These are phyloP conservation scores for Melanostoma scalare DNA, from an alignment of 2,888 invertebrate genomes.

Conservation along the genomic window DNA sequence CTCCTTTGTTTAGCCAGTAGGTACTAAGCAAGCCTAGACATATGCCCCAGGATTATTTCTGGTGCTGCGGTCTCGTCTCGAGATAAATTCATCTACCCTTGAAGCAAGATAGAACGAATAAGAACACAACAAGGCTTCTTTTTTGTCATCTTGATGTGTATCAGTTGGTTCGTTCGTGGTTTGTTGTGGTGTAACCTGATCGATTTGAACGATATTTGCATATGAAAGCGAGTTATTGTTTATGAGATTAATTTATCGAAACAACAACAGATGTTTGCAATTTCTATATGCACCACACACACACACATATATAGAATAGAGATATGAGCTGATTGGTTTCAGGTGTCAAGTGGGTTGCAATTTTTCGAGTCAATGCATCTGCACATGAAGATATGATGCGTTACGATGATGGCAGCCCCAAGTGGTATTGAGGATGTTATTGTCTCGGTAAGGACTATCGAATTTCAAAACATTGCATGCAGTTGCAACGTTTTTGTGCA, in stretches of 20 bases:
- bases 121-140: too few relatives aligned
- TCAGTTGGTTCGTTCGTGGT: constrained; percentile 20
- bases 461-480: constrained; percentile 28
- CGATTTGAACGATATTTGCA: constrained; percentile 65
- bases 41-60: too few relatives aligned
- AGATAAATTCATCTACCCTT: too few relatives aligned
- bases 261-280: constrained; percentile 57
- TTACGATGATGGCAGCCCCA: constrained; percentile 22
- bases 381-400: constrained; percentile 16
- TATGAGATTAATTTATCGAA: constrained; percentile 16
- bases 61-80: too few relatives aligned
- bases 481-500: neutral
- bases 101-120: too few relatives aligned
- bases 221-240: constrained; percentile 48
- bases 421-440: constrained; percentile 33
- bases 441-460: constrained; percentile 21
- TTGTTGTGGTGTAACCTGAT: constrained; percentile 52
- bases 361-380: constrained; percentile 54
- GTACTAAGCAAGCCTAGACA: too few relatives aligned
- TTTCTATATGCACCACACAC: constrained; percentile 6
- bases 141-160: neutral
- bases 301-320: neutral
- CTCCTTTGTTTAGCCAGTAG: too few relatives aligned
- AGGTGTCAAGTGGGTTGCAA: constrained; percentile 43
- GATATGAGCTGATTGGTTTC: constrained; percentile 57